phyloP scores from a whole-genome alignment of 1,140 invertebrate species.

The Drosophila asahinai region DNA sequence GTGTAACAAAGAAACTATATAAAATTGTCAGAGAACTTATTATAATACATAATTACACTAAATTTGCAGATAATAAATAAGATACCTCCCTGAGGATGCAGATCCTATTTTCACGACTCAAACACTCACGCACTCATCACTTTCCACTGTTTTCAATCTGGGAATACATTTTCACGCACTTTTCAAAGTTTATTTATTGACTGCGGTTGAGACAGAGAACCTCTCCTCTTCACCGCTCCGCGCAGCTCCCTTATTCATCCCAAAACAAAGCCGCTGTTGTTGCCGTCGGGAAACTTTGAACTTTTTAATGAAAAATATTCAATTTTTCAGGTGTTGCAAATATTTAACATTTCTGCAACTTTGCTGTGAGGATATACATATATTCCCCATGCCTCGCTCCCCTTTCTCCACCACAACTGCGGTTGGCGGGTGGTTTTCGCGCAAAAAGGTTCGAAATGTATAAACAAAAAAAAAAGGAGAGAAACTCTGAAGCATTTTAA shows the following conservation, averaged over 20 bases:
- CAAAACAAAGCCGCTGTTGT: constrained; percentile 33
- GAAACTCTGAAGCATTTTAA: constrained; percentile 67
- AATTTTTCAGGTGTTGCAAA: constrained; percentile 81
- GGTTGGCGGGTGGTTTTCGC: constrained; percentile 24
- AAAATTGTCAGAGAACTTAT: no score
- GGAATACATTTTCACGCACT: constrained; percentile 67
- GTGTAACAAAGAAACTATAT: no score
- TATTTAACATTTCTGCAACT: constrained; percentile 73
- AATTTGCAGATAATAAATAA: no score
- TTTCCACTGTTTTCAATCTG: constrained; percentile 2
- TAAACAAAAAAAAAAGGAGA: constrained; percentile 1
- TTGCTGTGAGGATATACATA: constrained; percentile 19
- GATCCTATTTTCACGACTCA: neutral
- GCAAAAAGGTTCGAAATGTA: constrained; percentile 25
- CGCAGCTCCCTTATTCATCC: neutral
- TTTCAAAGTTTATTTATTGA: constrained; percentile 80
- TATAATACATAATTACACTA: no score
- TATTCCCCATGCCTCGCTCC: neutral
- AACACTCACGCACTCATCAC: constrained; percentile 11
- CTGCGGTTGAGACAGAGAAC: constrained; percentile 36
- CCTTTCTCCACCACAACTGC: constrained; percentile 13
- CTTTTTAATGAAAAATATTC: constrained; percentile 82
- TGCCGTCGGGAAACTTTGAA: constrained; percentile 63
- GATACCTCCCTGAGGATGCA: no score
- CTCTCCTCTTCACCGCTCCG: neutral